Evolutionary conservation across 2,888 invertebrate genomes (phyloP).

Genomic region (Cantharis rufa): DNA sequence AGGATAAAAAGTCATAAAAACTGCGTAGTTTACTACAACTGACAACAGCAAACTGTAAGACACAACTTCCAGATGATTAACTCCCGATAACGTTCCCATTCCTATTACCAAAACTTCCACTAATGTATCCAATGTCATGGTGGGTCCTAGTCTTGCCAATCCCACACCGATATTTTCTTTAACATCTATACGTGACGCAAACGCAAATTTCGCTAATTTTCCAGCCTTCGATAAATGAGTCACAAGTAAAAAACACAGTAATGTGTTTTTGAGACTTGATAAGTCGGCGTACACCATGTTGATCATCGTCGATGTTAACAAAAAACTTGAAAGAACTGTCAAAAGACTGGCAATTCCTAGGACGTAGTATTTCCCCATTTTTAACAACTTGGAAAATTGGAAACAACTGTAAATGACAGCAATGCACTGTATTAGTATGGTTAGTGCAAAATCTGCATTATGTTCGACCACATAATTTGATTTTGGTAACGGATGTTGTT

Average conservation of each 20-base stretch:
- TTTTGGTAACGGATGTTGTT: conserved; percentile 45
- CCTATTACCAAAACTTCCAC: conserved; percentile 90
- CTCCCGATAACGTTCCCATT: conserved; percentile 88
- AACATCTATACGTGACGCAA: conserved; percentile 76
- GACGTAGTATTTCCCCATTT: conserved; percentile 86
- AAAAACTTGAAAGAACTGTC: conserved; percentile 90
- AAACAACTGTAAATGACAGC: conserved; percentile 92
- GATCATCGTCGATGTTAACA: conserved; percentile 88
- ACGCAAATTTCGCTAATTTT: conserved; percentile 79
- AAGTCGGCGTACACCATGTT: conserved; percentile 86
- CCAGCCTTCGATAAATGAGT: conserved; percentile 92
- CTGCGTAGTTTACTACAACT: conserved; percentile 87
- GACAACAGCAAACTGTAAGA: conserved; percentile 92
- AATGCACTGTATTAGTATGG: conserved; percentile 88
- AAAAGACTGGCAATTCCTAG: conserved; percentile 89
- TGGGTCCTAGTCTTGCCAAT: conserved; percentile 85
- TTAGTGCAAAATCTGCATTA: conserved; percentile 86
- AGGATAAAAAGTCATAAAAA: conserved; percentile 95
- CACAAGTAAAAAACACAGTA: conserved; percentile 87
- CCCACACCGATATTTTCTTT: conserved; percentile 86
- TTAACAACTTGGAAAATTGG: conserved; percentile 86
- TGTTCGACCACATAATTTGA: conserved; percentile 71
- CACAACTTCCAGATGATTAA: conserved; percentile 83
- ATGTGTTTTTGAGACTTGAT: conserved; percentile 87
- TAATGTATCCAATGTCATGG: conserved; percentile 87